Evolutionary conservation across 1,140 invertebrate species (phyloP).

Genomic region (Drosophila rhopaloa): DNA sequence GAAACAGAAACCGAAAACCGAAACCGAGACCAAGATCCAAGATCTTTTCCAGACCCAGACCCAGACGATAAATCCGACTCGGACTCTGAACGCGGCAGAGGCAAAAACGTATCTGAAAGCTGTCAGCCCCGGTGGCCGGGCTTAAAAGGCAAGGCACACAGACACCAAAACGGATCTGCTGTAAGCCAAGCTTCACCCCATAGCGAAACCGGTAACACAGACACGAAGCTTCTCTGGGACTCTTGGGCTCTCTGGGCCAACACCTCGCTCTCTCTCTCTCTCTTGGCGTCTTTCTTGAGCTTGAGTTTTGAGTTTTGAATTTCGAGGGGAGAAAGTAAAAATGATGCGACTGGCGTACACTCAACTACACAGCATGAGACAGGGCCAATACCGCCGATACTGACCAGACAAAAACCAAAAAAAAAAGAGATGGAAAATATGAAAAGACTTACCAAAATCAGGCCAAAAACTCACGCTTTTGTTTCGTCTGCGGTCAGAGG

Average conservation of each 20-base stretch:
- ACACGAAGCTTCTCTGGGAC: constrained; percentile 12
- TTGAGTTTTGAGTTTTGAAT: constrained; percentile 1
- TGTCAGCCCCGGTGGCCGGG: constrained; percentile 54
- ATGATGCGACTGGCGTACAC: constrained; percentile 58
- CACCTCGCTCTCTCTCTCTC: constrained; percentile 7
- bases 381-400: constrained; percentile 1
- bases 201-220: constrained; percentile 32
- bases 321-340: constrained; percentile 66
- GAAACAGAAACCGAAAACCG: constrained; percentile 23
- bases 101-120: constrained; percentile 84
- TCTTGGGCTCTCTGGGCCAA: constrained; percentile 10
- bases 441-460: constrained; percentile 34
- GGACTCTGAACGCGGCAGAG: constrained; percentile 64
- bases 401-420: constrained; percentile 30
- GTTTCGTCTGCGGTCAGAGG: constrained; percentile 58
- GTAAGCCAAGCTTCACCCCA: constrained; percentile 54
- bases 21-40: constrained; percentile 33
- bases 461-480: constrained; percentile 56
- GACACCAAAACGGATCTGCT: constrained; percentile 71
- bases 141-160: constrained; percentile 78
- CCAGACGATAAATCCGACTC: constrained; percentile 50
- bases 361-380: constrained; percentile 65
- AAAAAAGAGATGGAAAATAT: constrained; percentile 41
- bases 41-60: constrained; percentile 48
- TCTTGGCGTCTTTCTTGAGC: constrained; percentile 14